These are phyloP conservation scores for Drosophila kokeensis DNA, from an alignment of 2,888 invertebrate species.

Conservation along the genomic window DNA sequence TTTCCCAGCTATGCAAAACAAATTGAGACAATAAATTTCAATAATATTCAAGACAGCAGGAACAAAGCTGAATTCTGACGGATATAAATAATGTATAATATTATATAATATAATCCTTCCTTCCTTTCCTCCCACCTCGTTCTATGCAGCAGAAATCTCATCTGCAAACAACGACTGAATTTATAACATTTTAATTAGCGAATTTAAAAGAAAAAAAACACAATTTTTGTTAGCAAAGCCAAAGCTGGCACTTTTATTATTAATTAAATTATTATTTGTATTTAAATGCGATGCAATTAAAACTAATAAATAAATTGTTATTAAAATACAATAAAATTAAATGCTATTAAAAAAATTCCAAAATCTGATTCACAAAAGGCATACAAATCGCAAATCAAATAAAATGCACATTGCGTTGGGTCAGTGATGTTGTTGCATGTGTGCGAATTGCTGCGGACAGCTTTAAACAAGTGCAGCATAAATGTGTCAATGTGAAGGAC, in stretches of 20 bases:
- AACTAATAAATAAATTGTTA: background rate
- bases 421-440: constrained; percentile 52
- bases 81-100: background rate
- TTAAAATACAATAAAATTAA: background rate
- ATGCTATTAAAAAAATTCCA: too few species aligned
- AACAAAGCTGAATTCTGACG: background rate
- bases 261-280: background rate
- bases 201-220: background rate
- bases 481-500: constrained; percentile 76
- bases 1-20: background rate
- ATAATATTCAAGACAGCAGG: background rate
- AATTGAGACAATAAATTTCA: background rate
- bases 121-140: too few species aligned
- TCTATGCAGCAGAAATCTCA: too few species aligned
- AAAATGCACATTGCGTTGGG: constrained; percentile 52
- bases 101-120: background rate
- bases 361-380: background rate
- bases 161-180: background rate
- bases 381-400: background rate
- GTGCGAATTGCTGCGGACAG: constrained; percentile 44
- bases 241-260: accelerated
- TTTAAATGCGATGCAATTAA: background rate
- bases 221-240: background rate
- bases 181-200: background rate
- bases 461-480: constrained; percentile 31